Evolutionary conservation across 2,113 vertebrate genomes (phyloP), one percentile per base, ranked within the genome.

Genomic region (Hippocampus comes): DNA sequence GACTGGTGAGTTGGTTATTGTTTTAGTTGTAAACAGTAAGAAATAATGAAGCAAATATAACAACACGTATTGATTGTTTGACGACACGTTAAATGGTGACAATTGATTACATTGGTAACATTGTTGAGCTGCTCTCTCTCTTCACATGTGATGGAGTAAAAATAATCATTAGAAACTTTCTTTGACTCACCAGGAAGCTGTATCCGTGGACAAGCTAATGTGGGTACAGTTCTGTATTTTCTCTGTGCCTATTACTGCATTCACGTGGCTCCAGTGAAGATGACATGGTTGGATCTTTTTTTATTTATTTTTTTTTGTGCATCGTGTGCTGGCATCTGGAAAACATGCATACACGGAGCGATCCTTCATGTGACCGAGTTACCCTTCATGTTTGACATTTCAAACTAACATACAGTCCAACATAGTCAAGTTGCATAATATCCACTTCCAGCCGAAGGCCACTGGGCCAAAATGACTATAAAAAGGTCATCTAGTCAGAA

Each of bases 401-500:
- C 74, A 86, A 89, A 80, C 70, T 69, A 89, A 84, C 82, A 70
- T 80, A 68, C 77, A 85, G 71, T 77, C 48, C 67, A 72, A 66
- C 76, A 60, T 53, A 78, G 76, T 88, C 84, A 56, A 61, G 75
- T 92, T 92, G 83, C 83, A 76, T 92, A 93, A 92, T 84, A 60
- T 75, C 77, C 72, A 78, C 83, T 85, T 61, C 10, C 53, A 77
- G 85, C 90, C 86, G 73, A 78, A 83, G 90, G 91, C 89, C 82
- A 73, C 48, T 18, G 63, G 73, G 72, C 83, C 78, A 80, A 85
- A 88, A 86, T 91, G 87, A 92, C 89, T 74, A 84, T 76, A 85
- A 92, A 49, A 92, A 93, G 91, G 90, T 89, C 88, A 90, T 84
- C 84, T 82, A 82, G 70, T 79, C 86, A 71, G 74, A 88, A 81